A percentile compares a stretch with the other conserved stretches of the same genome.
Evolutionary conservation across 2,888 invertebrate species (phyloP).

Genomic region (Microplitis manilae): DNA sequence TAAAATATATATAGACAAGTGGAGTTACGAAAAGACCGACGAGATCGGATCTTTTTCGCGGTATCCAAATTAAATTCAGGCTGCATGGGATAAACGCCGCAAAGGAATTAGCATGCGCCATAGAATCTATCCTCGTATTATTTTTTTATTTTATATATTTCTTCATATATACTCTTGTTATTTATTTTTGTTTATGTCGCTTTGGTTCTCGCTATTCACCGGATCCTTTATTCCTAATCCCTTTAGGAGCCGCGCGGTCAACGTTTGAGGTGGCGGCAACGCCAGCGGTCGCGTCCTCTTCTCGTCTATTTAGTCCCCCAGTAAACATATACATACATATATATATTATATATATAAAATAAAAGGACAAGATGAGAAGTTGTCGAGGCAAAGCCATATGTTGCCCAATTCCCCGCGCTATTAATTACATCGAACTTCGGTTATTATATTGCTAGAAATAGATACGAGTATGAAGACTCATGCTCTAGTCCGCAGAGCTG

Average conservation of each 20-base stretch:
- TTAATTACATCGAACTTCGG: constrained; percentile 69
- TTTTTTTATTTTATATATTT: constrained; percentile 32
- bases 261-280: constrained; percentile 56
- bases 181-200: constrained; percentile 28
- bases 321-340: no score
- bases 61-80: constrained; percentile 44
- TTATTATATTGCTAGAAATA: background rate
- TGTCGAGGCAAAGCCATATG: constrained; percentile 68
- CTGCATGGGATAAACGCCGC: constrained; percentile 33
- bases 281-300: constrained; percentile 21
- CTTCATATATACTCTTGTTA: constrained; percentile 25
- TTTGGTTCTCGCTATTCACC: constrained; percentile 49
- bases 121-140: constrained; percentile 25
- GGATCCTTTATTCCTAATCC: constrained; percentile 59
- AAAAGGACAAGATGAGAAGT: constrained; percentile 42
- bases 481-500: background rate
- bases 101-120: constrained; percentile 40
- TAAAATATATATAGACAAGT: background rate
- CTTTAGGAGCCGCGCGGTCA: constrained; percentile 59
- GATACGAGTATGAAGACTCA: background rate
- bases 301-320: no score
- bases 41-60: constrained; percentile 39
- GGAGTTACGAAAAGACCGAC: background rate
- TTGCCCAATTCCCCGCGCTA: constrained; percentile 68
- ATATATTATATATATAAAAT: background rate